Conservation (phyloP, 2,797 vertebrate species). For the Scolopax rusticola region DNA sequence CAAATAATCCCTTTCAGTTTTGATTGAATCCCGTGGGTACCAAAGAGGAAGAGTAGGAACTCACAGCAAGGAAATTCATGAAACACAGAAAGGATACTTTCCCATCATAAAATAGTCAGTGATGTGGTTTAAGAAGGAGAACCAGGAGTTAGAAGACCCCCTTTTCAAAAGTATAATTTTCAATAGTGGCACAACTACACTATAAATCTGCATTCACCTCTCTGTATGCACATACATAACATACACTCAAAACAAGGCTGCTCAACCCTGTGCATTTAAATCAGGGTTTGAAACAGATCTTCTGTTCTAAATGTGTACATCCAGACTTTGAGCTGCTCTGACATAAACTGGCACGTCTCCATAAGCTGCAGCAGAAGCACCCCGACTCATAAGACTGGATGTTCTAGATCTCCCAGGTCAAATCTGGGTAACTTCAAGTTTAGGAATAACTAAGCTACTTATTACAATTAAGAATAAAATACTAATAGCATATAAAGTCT, state of each 20-base stretch:
- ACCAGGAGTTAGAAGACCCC: background rate
- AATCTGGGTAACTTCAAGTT: background rate
- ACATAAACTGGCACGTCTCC: background rate
- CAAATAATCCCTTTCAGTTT: background rate
- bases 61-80: background rate
- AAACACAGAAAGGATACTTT: background rate
- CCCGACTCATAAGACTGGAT: background rate
- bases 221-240: background rate
- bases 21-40: background rate
- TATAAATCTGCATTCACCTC: background rate
- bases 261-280: background rate
- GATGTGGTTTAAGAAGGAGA: background rate
- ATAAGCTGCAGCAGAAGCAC: background rate
- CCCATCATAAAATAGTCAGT: background rate
- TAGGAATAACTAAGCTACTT: background rate
- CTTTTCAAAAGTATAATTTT: background rate
- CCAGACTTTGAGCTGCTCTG: background rate
- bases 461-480: background rate
- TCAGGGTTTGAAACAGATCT: background rate
- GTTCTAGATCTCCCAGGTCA: background rate
- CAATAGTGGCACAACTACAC: background rate
- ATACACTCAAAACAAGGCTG: background rate
- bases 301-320: background rate
- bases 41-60: background rate
- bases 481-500: background rate